Percentiles rank a stretch among this genome's conserved stretches.
Evolutionary conservation across 35 echinoderm and acorn worm genomes (phyloP).

Genomic region (Heliocidaris tuberculata): DNA sequence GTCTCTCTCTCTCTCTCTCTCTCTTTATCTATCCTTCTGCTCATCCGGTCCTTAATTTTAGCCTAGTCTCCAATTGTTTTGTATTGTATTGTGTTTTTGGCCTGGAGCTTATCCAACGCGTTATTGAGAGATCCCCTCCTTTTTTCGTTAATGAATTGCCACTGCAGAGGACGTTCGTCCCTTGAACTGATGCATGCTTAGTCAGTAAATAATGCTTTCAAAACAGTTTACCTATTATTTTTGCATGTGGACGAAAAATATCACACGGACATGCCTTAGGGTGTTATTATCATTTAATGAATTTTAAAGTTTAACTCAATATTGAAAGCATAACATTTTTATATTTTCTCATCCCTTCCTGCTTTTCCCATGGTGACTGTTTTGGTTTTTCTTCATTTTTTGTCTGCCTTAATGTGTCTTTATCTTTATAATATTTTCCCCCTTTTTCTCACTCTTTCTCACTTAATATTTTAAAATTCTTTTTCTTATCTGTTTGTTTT

Average conservation of each 20-base stretch:
- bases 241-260: background rate
- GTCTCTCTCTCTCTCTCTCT: background rate
- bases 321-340: background rate
- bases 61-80: background rate
- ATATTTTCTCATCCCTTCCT: background rate
- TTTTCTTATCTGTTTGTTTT: too few species aligned
- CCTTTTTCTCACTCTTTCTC: too few species aligned
- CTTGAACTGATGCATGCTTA: background rate
- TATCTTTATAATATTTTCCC: too few species aligned
- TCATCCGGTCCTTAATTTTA: background rate
- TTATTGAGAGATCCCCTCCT: background rate
- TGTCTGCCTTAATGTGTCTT: too few species aligned
- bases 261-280: background rate
- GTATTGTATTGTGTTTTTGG: background rate
- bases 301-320: background rate
- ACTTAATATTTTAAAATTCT: too few species aligned
- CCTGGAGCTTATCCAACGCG: background rate
- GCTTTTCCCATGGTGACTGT: too few species aligned
- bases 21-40: background rate
- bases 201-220: background rate
- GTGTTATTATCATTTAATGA: conserved; percentile 6
- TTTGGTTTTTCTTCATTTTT: too few species aligned
- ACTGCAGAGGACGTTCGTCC: background rate
- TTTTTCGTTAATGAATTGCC: background rate
- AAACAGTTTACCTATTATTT: background rate